Conservation (phyloP, 1,140 invertebrate genomes). For the Goniozus legneri region DNA sequence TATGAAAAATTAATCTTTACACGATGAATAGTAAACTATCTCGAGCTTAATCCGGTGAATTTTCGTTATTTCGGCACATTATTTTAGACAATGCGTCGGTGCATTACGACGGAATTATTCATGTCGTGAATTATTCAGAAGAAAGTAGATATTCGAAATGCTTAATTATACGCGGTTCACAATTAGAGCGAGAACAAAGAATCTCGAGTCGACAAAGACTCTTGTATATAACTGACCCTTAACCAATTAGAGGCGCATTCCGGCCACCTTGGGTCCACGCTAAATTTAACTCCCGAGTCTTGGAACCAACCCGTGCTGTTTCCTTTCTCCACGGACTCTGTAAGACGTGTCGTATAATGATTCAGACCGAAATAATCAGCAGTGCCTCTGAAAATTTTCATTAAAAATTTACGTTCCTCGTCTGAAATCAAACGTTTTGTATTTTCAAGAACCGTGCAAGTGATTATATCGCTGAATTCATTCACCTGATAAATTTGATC, state of each 20-base stretch:
- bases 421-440: too few relatives aligned
- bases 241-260: slow-evolving; percentile 34
- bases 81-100: too few relatives aligned
- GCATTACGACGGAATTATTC: slow-evolving; percentile 16
- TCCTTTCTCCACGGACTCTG: slow-evolving; percentile 28
- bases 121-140: slow-evolving; percentile 14
- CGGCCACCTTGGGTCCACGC: slow-evolving; percentile 35
- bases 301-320: slow-evolving; percentile 19
- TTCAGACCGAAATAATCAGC: slow-evolving; percentile 63
- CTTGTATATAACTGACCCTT: slow-evolving; percentile 25
- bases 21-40: too few relatives aligned
- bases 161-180: slow-evolving; percentile 10
- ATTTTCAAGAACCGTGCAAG: too few relatives aligned
- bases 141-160: slow-evolving; percentile 4
- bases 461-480: slow-evolving; percentile 37
- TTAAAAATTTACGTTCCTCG: too few relatives aligned
- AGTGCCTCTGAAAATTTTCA: slow-evolving; percentile 44
- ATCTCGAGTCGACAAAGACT: slow-evolving; percentile 1
- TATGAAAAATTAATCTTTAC: too few relatives aligned
- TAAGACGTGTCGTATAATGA: slow-evolving; percentile 55
- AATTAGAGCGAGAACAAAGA: slow-evolving; percentile 6
- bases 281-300: slow-evolving; percentile 28
- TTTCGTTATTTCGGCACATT: too few relatives aligned
- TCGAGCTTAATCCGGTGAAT: too few relatives aligned
- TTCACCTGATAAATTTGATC: slow-evolving; percentile 42